Base-by-base conservation (phyloP, 2,113 vertebrate species). In the Gymnobelideus leadbeateri region DNA sequence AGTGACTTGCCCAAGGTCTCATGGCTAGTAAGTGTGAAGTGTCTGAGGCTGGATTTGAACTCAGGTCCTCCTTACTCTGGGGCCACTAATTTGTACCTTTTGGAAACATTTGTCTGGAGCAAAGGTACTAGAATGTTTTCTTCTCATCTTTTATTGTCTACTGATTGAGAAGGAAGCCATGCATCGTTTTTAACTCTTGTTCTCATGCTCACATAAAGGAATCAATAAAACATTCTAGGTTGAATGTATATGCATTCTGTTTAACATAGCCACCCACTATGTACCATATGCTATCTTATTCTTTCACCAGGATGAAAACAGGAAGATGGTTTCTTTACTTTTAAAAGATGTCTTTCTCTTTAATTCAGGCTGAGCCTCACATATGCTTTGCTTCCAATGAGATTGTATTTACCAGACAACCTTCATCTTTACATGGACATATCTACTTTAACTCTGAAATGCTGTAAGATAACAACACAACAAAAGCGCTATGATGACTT, bases 231-330 rank as follows among this genome's bases (percentile, higher is more conserved):
- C 26, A 96, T 95, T 97, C 97, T 96, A 94, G 93, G 94, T 96
- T 12, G 77, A 97, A 97, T 95, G 97, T 50, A 96, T 96, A 95
- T 92, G 92, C 90, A 94, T 96, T 97, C 95, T 96, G 96, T 97
- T 98, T 97, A 97, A 97, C 98, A 95, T 93, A 97, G 50, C 94
- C 94, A 95, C 96, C 94, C 93, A 95, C 92, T 96, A 91, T 61
- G 89, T 96, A 97, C 96, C 95, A 95, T 96, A 26, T 8, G 43
- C 92, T 97, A 93, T 96, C 96, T 98, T 96, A 97, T 89, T 98
- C 91, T 95, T 93, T 97, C 95, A 95, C 89, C 92, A 97, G 91
- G 96, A 97, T 54, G 94, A 97, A 94, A 93, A 96, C 31, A 31
- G 95, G 95, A 96, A 96, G 89, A 96, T 57, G 94, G 95, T 97